These are phyloP conservation scores for Diabrotica balteata DNA, from an alignment of 2,888 invertebrate genomes.

Conservation along the genomic window DNA sequence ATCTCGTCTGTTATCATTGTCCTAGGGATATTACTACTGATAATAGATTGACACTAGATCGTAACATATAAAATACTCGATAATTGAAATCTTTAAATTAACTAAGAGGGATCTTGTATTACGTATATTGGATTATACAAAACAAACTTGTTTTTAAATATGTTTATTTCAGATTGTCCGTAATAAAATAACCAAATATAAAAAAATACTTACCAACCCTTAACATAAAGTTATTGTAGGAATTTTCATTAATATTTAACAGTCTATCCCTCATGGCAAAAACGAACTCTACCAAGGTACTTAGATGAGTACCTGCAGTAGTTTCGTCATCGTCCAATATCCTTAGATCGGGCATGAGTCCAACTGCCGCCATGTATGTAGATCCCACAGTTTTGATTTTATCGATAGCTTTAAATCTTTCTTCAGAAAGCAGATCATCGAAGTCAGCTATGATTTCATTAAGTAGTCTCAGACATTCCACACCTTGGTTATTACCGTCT, in stretches of 20 bases:
- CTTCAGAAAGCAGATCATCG: conserved; percentile 88
- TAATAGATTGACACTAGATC: no score
- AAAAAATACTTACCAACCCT: conserved; percentile 75
- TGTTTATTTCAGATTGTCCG: no score
- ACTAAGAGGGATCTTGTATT: no score
- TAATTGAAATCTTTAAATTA: no score
- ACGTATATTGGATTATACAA: no score
- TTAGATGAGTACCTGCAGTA: conserved; percentile 72
- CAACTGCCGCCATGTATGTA: conserved; percentile 93
- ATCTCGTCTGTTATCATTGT: no score
- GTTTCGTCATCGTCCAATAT: conserved; percentile 73
- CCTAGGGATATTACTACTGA: no score
- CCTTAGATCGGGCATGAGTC: conserved; percentile 82
- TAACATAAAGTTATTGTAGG: conserved; percentile 90
- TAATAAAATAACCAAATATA: no score
- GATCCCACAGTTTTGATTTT: conserved; percentile 94
- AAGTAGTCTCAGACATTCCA: conserved; percentile 85
- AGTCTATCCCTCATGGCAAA: conserved; percentile 88
- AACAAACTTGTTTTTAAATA: no score
- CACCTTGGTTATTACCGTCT: conserved; percentile 90
- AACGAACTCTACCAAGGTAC: conserved; percentile 86
- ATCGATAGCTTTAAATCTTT: conserved; percentile 85
- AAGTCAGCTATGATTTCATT: conserved; percentile 95
- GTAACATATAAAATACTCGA: no score
- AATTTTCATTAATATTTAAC: conserved; percentile 88